These are phyloP conservation scores for Strix aluco DNA, from an alignment of 2,113 vertebrate genomes.

Conservation along the genomic window DNA sequence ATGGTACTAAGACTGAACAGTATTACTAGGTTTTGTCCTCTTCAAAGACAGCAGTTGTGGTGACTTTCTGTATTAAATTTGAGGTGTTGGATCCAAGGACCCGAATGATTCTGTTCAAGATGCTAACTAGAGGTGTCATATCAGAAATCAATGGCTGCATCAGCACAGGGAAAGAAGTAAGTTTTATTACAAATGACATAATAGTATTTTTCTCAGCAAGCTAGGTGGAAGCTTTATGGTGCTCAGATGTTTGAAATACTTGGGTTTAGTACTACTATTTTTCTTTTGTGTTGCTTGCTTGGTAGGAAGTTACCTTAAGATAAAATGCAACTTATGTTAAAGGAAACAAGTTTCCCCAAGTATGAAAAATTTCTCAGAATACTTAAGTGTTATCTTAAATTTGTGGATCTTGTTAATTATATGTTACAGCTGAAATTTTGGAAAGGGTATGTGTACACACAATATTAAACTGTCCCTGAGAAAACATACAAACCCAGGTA, in stretches of 20 bases:
- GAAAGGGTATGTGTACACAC: neutral
- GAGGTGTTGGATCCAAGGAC: conserved; percentile 94
- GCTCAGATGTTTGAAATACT: neutral
- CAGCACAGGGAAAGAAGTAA: conserved; percentile 96
- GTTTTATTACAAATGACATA: neutral
- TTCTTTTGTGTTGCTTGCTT: neutral
- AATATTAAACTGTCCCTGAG: neutral
- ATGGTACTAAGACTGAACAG: neutral
- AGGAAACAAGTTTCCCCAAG: neutral
- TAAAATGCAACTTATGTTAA: neutral
- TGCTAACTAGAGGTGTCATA: conserved; percentile 90
- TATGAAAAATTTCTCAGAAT: neutral
- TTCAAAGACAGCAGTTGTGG: neutral
- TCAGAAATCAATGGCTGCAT: conserved; percentile 96
- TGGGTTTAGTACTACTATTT: neutral
- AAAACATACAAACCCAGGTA: neutral
- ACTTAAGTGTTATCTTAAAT: neutral
- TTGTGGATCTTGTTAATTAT: neutral
- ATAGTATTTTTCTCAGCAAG: neutral
- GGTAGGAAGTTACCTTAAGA: neutral
- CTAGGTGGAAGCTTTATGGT: neutral
- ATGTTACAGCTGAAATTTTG: neutral
- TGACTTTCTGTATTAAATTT: conserved; percentile 9
- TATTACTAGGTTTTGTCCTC: neutral
- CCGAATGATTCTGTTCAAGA: conserved; percentile 97